A percentile compares a stretch with the other conserved stretches of the same genome.
Evolutionary conservation across 37 sponge, comb jelly and placozoan species (phyloP).

Genomic region (Crambe crambe): DNA sequence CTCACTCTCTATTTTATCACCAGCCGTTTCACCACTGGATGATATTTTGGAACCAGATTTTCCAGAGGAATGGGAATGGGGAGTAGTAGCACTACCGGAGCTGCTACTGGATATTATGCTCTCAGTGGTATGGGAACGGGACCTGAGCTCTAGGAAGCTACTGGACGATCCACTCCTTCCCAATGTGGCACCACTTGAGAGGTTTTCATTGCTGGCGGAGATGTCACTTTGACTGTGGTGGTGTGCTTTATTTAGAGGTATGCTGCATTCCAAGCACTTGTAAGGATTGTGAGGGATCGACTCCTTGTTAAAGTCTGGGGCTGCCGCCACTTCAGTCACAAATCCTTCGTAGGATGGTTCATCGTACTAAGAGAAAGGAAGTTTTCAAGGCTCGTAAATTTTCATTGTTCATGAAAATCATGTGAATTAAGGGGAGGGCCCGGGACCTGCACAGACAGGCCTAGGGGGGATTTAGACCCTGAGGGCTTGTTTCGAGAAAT

Average conservation of each 20-base stretch:
- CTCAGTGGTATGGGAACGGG: slow-evolving; percentile 5
- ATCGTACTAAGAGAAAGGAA: slow-evolving; percentile 8
- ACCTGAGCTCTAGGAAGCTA: background rate
- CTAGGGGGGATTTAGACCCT: no score
- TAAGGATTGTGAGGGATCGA: slow-evolving; percentile 24
- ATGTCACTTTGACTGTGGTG: slow-evolving; percentile 1
- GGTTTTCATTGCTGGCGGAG: slow-evolving; percentile 4
- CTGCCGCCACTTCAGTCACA: background rate
- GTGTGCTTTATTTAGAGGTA: slow-evolving; percentile 14
- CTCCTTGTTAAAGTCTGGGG: slow-evolving; percentile 14
- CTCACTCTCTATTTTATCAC: background rate
- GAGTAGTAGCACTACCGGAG: background rate
- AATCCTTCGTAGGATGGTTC: slow-evolving; percentile 23
- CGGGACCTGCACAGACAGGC: no score
- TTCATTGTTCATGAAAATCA: background rate
- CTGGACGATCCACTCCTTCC: background rate
- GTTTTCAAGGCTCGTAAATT: no score
- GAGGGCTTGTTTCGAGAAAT: no score
- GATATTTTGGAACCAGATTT: background rate
- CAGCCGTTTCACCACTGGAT: background rate
- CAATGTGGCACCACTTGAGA: background rate
- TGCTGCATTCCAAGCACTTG: slow-evolving; percentile 40
- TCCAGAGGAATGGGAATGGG: background rate
- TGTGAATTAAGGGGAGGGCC: no score
- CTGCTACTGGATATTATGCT: background rate